Conservation (phyloP, 2,888 invertebrate species). For the Drosophila subsilvestris region DNA sequence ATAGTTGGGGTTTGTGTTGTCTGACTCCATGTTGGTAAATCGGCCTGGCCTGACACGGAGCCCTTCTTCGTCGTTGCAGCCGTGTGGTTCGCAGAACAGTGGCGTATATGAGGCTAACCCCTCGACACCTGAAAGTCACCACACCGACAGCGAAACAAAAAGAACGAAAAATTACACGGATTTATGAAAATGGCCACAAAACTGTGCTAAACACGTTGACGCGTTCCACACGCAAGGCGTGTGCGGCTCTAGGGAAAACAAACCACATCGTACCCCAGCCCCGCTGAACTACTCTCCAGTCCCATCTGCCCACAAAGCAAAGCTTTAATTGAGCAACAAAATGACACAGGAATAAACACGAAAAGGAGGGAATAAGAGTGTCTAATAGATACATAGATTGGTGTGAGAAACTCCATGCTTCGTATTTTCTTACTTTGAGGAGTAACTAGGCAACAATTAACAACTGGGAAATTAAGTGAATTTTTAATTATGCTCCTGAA, state of each 20-base stretch:
- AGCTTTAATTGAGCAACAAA: conserved; percentile 56
- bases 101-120: no score
- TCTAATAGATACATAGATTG: background rate
- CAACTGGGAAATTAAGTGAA: no score
- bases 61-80: no score
- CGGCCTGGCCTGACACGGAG: conserved; percentile 45
- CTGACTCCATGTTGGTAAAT: conserved; percentile 36
- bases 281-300: background rate
- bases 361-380: conserved; percentile 7
- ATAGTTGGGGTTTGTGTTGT: conserved; percentile 38
- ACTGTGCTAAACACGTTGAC: conserved; percentile 74
- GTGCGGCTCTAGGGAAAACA: conserved; percentile 13
- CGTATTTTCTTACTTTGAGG: background rate
- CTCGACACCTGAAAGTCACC: conserved; percentile 3
- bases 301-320: conserved; percentile 4
- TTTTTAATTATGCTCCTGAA: no score
- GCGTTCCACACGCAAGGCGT: conserved; percentile 70
- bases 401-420: background rate
- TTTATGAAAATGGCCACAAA: conserved; percentile 75
- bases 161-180: conserved; percentile 59
- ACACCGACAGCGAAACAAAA: conserved; percentile 27
- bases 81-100: no score
- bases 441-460: no score
- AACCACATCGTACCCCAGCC: background rate
- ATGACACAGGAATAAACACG: conserved; percentile 48